Evolutionary conservation across 2,797 vertebrate species (phyloP), one percentile per base, ranked within the genome.

Genomic region (Neosilurus mollespiculum): DNA sequence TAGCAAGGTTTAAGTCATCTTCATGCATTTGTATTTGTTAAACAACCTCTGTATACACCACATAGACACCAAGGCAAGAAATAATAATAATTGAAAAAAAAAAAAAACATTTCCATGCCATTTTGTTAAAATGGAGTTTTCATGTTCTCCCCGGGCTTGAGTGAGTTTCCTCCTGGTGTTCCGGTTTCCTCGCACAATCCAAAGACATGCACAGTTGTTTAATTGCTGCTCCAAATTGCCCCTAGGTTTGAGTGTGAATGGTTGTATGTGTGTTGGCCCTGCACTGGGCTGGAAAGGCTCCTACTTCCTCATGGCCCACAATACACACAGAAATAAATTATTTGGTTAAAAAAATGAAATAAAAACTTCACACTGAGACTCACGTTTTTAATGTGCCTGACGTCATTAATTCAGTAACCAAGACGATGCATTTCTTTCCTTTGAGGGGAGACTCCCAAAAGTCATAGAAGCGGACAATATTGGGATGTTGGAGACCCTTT

Each of bases 311-410:
- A 43, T 5, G 43, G 8, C 43, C 43, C 43, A 58, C 30, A 56
- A 16, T 26, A 26, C 51, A 20, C 30, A 20, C 53, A 6, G 0
- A 58, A 75, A 30, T 34, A 22, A 30, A 75, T 22, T 0, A 58
- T 58, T 34, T 75, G 30, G 2, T 58, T 8, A 34, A 34, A 43
- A 30, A 43, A n/a, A 78, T 26, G 1, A 64, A 62, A 1, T 14
- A 1, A 62, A 49, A 20, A 6, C 58, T 49, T 11, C 37, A 64
- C 10, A n/a, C 1, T 12, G 56, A 30, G 8, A 91, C 98, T 97
- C 91, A 99, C 98, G 98, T 99, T 94, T 99, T 99, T 10, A 99
- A 94, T 0, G 98, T 99, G 90, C 98, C 98, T 59, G 98, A 99
- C 83, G 98, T 99, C 98, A 99, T 99, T 59, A 99, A 91, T 91